A percentile compares a stretch with the other conserved stretches of the same genome.
phyloP scores from a whole-genome alignment of 2,888 invertebrate species.

The Archips xylosteana region DNA sequence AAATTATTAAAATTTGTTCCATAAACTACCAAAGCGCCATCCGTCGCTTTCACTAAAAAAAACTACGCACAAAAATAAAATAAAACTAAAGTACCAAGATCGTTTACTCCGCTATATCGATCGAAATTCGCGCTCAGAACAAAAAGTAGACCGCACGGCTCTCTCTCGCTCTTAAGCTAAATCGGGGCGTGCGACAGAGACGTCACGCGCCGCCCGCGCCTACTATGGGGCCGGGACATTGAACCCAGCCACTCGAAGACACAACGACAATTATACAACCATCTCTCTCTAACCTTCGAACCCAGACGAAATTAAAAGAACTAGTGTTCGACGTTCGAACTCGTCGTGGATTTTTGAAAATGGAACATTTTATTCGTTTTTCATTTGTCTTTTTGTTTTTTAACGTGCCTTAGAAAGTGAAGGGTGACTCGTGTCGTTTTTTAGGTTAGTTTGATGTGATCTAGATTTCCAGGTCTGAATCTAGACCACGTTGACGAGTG shows the following conservation, averaged over 20 bases:
- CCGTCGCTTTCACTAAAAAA: background rate
- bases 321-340: constrained; percentile 28
- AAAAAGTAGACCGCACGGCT: constrained; percentile 75
- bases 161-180: constrained; percentile 54
- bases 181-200: constrained; percentile 57
- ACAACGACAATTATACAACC: constrained; percentile 57
- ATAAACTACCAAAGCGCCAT: no score
- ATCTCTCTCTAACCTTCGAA: constrained; percentile 60
- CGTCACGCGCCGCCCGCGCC: constrained; percentile 71
- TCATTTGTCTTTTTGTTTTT: constrained; percentile 4
- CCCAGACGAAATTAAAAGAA: constrained; percentile 33
- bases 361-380: constrained; percentile 28
- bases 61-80: background rate
- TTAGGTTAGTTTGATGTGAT: no score
- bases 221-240: constrained; percentile 79
- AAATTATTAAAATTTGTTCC: no score
- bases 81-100: constrained; percentile 68
- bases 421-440: no score
- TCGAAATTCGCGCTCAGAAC: constrained; percentile 80
- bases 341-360: constrained; percentile 35
- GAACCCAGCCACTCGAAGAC: constrained; percentile 63
- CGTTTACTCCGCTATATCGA: constrained; percentile 66
- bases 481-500: no score
- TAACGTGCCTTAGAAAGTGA: no score
- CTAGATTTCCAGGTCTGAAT: no score